Evolutionary conservation across 2,888 invertebrate genomes (phyloP).

Genomic region (Eledone cirrhosa): DNA sequence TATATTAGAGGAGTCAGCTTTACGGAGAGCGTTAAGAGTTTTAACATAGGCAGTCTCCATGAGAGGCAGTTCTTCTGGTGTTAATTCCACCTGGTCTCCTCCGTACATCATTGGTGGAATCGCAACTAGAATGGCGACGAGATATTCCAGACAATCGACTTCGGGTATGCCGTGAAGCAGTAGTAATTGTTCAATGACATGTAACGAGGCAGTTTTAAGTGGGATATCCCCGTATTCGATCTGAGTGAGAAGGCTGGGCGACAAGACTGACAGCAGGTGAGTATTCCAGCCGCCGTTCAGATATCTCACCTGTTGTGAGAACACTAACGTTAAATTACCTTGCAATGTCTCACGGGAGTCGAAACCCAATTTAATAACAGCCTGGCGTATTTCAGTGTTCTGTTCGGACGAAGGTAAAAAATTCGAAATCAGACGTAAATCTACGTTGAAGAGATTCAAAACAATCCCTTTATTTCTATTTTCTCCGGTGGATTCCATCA

Average conservation of each 20-base stretch:
- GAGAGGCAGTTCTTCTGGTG: not conserved
- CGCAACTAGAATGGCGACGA: not conserved
- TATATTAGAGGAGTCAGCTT: not conserved
- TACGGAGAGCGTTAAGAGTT: not conserved
- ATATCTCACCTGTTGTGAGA: not conserved
- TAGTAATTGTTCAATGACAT: slow-evolving; percentile 7
- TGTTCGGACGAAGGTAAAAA: not conserved
- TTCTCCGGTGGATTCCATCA: too few relatives aligned
- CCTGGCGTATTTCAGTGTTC: slow-evolving; percentile 10
- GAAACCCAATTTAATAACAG: not conserved
- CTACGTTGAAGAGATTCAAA: too few relatives aligned
- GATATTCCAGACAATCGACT: not conserved
- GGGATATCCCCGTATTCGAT: slow-evolving; percentile 3
- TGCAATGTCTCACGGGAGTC: not conserved
- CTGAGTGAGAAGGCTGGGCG: not conserved
- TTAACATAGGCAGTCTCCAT: not conserved
- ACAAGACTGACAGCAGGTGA: not conserved
- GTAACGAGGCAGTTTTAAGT: not conserved
- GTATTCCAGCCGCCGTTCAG: not conserved
- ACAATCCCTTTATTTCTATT: too few relatives aligned
- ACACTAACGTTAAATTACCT: not conserved
- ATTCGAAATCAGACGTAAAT: too few relatives aligned
- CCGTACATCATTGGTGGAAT: slow-evolving; percentile 9
- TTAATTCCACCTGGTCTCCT: not conserved
- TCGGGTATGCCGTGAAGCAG: not conserved